phyloP scores from a whole-genome alignment of 2,113 vertebrate genomes.

The Forbesichthys papilliferus region DNA sequence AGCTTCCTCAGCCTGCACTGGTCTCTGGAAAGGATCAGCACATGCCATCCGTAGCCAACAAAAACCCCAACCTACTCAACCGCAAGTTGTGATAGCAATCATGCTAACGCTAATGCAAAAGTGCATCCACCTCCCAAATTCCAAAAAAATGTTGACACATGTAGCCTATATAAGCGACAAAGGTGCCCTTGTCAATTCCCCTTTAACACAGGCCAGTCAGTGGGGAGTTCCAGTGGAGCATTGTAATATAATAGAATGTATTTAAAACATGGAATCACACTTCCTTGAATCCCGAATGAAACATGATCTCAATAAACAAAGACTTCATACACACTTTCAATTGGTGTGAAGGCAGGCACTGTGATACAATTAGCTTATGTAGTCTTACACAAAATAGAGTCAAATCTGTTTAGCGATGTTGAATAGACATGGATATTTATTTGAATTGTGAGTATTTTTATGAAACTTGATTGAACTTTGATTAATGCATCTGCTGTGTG shows the following conservation, averaged over 20 bases:
- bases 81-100: conserved; percentile 47
- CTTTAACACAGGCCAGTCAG: too few species aligned
- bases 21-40: conserved; percentile 32
- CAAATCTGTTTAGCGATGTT: background rate
- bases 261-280: too few species aligned
- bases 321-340: conserved; percentile 5
- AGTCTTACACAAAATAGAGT: conserved; percentile 1
- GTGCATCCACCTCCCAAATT: background rate
- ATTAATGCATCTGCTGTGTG: conserved; percentile 17
- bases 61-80: conserved; percentile 63
- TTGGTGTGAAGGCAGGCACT: conserved; percentile 17
- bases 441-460: conserved; percentile 18
- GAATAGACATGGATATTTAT: conserved; percentile 8
- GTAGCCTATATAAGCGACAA: background rate
- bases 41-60: conserved; percentile 31
- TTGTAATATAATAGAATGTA: too few species aligned
- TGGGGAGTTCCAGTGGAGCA: too few species aligned
- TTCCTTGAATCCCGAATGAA: too few species aligned
- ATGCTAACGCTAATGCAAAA: background rate
- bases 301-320: conserved; percentile 3
- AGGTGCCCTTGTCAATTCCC: too few species aligned
- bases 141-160: background rate
- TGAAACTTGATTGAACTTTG: background rate
- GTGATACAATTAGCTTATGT: background rate
- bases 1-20: conserved; percentile 1